Percentiles rank a stretch among this genome's conserved stretches.
phyloP scores from a whole-genome alignment of 2,797 vertebrate genomes.

The Trachops cirrhosus region DNA sequence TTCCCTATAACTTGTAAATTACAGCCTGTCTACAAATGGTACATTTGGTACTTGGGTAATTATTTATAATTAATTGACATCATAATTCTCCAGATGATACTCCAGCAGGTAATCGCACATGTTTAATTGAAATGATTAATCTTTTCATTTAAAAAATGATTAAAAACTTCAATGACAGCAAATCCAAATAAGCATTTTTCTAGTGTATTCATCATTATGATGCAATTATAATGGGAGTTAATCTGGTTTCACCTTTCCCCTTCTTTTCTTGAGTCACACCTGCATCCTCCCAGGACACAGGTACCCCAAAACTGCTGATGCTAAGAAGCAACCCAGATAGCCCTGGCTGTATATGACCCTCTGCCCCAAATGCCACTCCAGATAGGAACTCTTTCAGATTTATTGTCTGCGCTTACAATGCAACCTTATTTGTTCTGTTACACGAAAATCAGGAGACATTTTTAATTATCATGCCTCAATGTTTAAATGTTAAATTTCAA shows the following conservation, averaged over 20 bases:
- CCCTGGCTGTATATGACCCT: background rate
- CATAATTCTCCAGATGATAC: conserved; percentile 26
- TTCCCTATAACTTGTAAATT: conserved; percentile 42
- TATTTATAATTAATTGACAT: conserved; percentile 49
- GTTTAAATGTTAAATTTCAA: background rate
- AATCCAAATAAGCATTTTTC: conserved; percentile 39
- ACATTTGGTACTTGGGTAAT: conserved; percentile 46
- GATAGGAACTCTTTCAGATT: background rate
- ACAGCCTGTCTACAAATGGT: conserved; percentile 27
- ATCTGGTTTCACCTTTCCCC: background rate
- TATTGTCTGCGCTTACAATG: conserved; percentile 1
- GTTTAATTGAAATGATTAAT: conserved; percentile 58
- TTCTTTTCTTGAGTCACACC: background rate
- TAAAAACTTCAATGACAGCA: conserved; percentile 24
- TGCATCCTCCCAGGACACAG: conserved; percentile 13
- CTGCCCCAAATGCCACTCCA: background rate
- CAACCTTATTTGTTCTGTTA: background rate
- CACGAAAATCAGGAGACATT: conserved; percentile 1
- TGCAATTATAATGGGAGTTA: background rate
- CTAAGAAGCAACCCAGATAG: background rate
- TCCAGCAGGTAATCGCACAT: background rate
- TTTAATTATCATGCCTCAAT: background rate
- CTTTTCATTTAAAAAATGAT: conserved; percentile 29
- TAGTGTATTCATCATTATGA: background rate
- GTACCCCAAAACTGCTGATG: background rate